Evolutionary conservation across 2,113 vertebrate species (phyloP).

Genomic region (Panthera uncia): DNA sequence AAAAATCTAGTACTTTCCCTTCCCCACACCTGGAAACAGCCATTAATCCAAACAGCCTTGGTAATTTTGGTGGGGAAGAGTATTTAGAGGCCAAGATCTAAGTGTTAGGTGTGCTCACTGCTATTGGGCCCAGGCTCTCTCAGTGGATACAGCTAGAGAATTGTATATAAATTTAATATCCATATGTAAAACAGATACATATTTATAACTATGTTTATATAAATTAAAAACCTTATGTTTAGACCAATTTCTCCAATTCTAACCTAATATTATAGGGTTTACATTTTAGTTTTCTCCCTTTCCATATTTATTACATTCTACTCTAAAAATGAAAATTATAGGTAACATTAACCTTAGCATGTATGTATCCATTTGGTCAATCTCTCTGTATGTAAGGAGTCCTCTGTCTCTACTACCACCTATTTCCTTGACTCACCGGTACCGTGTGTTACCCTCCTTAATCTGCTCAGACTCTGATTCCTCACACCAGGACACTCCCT

Average conservation of each 20-base stretch:
- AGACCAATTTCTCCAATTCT: not conserved
- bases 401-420: not conserved
- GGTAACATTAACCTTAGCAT: not conserved
- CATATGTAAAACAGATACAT: not conserved
- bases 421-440: not conserved
- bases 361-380: not conserved
- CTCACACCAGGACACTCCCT: not conserved
- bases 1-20: not conserved
- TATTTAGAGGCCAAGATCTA: not conserved
- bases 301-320: not conserved
- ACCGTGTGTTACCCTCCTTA: not conserved
- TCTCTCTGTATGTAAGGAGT: not conserved
- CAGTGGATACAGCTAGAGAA: not conserved
- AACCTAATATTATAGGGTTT: not conserved
- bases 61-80: not conserved
- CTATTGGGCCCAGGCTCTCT: not conserved
- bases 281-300: constrained; percentile 9
- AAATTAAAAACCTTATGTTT: not conserved
- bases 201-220: not conserved
- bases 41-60: not conserved
- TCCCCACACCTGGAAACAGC: not conserved
- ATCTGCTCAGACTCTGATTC: not conserved
- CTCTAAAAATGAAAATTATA: not conserved
- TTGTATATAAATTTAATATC: not conserved
- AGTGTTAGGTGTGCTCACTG: not conserved